These are phyloP conservation scores for Patiria miniata DNA, from an alignment of 35 echinoderm and acorn worm species.

Conservation along the genomic window DNA sequence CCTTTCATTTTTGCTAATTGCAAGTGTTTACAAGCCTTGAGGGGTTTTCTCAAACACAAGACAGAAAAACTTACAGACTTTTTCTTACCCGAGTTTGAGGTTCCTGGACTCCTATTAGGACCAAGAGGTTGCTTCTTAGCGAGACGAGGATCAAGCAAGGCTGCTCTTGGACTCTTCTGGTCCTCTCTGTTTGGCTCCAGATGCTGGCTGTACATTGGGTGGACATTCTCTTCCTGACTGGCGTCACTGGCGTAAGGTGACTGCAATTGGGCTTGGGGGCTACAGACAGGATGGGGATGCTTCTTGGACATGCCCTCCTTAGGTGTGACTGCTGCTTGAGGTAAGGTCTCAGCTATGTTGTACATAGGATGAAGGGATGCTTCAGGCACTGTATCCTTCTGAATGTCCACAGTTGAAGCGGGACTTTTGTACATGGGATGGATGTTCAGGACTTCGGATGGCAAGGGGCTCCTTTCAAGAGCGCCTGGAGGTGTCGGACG, in stretches of 20 bases:
- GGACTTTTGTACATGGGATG: slow-evolving; percentile 15
- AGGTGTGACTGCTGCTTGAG: background rate
- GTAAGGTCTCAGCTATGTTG: background rate
- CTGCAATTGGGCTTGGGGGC: background rate
- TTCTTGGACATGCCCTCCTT: background rate
- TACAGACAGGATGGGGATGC: background rate
- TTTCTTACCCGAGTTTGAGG: background rate
- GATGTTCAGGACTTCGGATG: background rate
- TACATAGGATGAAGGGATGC: slow-evolving; percentile 7
- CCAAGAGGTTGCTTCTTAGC: slow-evolving; percentile 14
- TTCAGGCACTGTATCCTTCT: background rate
- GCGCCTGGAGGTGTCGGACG: background rate
- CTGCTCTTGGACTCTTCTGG: background rate
- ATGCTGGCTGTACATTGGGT: slow-evolving; percentile 4
- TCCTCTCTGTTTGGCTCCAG: background rate
- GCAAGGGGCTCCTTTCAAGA: background rate
- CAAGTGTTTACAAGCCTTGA: no score
- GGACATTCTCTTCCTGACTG: background rate
- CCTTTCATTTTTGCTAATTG: no score
- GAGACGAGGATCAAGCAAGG: background rate
- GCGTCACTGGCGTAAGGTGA: background rate
- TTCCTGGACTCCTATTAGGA: background rate
- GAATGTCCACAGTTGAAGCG: background rate
- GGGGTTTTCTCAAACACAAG: no score
- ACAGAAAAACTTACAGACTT: no score